Conservation (phyloP, 2,888 invertebrate genomes). For the Hydrotaea diabolus region DNA sequence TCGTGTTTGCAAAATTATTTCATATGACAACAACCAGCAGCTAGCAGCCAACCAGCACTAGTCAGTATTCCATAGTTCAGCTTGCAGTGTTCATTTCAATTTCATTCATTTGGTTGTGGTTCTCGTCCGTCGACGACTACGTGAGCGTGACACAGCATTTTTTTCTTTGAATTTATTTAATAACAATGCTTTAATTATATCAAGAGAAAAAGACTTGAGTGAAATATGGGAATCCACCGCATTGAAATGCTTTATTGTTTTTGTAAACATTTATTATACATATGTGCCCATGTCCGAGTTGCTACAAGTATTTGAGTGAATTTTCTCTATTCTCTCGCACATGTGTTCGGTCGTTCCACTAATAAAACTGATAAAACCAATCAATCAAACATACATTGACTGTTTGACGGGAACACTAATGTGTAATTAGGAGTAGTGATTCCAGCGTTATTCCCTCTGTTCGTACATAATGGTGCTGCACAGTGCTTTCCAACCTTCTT, state of each 20-base stretch:
- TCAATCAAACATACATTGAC: too few species aligned
- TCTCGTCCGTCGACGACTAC: conserved; percentile 17
- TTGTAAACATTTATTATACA: too few species aligned
- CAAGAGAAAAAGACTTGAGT: conserved; percentile 1
- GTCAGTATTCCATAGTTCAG: neutral
- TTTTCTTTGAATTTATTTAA: conserved; percentile 29
- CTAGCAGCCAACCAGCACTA: neutral
- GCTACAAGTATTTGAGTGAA: too few species aligned
- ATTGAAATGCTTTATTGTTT: neutral
- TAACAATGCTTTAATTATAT: neutral
- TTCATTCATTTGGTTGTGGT: conserved; percentile 37
- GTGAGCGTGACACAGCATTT: conserved; percentile 58
- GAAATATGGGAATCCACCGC: neutral
- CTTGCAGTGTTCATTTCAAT: neutral
- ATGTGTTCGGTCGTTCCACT: too few species aligned
- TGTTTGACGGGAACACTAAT: neutral
- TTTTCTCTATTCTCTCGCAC: too few species aligned
- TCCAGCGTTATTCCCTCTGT: too few species aligned
- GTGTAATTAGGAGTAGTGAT: too few species aligned
- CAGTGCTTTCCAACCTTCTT: too few species aligned
- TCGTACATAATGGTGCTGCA: too few species aligned
- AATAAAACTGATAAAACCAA: too few species aligned
- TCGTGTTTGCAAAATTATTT: neutral
- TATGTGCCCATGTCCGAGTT: too few species aligned
- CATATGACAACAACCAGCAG: conserved; percentile 1